phyloP scores from a whole-genome alignment of 2,888 invertebrate species.

The Himalopsyche kuldschensis region DNA sequence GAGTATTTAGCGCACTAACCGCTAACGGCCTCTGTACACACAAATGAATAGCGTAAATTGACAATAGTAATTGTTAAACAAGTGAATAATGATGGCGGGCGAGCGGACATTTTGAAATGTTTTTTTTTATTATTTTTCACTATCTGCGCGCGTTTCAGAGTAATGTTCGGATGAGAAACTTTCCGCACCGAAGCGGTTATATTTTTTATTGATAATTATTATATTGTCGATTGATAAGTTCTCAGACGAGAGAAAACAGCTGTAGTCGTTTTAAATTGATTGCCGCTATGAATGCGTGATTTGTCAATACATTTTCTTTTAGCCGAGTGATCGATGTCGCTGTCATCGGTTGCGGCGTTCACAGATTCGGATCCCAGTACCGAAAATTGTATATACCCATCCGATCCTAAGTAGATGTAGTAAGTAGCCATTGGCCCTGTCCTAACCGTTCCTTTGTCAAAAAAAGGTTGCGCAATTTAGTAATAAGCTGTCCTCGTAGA shows the following conservation, averaged over 20 bases:
- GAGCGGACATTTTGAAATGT: not conserved
- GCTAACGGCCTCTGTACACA: not conserved
- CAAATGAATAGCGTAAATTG: not conserved
- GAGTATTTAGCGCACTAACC: not conserved
- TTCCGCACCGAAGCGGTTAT: not conserved
- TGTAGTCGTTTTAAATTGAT: too few species aligned
- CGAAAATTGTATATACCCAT: too few species aligned
- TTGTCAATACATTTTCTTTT: too few species aligned
- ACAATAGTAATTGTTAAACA: not conserved
- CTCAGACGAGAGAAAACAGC: not conserved
- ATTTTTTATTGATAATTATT: not conserved
- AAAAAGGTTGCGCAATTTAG: too few species aligned
- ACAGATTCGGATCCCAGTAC: too few species aligned
- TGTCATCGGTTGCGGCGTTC: too few species aligned
- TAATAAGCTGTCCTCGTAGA: too few species aligned
- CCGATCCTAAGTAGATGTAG: too few species aligned
- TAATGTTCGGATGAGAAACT: not conserved
- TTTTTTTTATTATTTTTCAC: not conserved
- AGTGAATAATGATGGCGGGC: not conserved
- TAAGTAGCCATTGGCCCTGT: too few species aligned
- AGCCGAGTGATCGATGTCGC: too few species aligned
- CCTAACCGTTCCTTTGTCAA: too few species aligned
- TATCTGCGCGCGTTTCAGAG: not conserved
- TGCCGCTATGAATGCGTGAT: too few species aligned
- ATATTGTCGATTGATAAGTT: not conserved